Evolutionary conservation across 2,888 invertebrate species (phyloP), one percentile per base, ranked within the genome.

Genomic region (Cylloceria caligata): DNA sequence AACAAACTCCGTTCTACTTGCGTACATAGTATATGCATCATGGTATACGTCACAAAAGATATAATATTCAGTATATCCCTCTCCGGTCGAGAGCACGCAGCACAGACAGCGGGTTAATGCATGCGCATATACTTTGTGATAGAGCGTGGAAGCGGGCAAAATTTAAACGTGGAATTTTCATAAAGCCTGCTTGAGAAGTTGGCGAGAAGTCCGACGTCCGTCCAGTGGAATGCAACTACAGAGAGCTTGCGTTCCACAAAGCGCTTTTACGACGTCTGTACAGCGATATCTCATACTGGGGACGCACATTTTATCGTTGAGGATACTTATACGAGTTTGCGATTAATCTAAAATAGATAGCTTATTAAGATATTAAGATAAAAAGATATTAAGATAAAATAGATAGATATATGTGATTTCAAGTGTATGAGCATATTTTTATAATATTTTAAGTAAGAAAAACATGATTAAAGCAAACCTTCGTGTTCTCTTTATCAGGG

Each of bases 121-220:
- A 76, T 67, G 64, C 67, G 69, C 74, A 67, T 75, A 42, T 49
- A 72, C 69, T 74, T 74, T 64, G 73, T 68, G 74, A 69, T 34
- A 11, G 21, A 65, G 49, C 73, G 49, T 47, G 68, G 34, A 52
- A 62, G 36, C 30, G 36, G 9, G 57, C 42, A 67, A 72, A 76
- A 76, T 81, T 76, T 68, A 19, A 67, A 49, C 67, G n/a, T 24
- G 36, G 60, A 76, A 81, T 76, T 81, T 57, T 76, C 62, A 76
- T 81, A 72, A 81, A 72, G 34, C 60, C 67, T 30, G 39, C n/a
- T 49, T 16, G 21, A 34, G 24, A 75, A 72, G 24, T 67, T 30
- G 49, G 36, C 24, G 64, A 64, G 45, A 69, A 69, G 80, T 75
- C 42, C 45, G 62, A 52, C 45, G 24, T 73, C 16, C 62, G 30